Conservation (phyloP, 2,797 vertebrate species). For the Molossus molossus region DNA sequence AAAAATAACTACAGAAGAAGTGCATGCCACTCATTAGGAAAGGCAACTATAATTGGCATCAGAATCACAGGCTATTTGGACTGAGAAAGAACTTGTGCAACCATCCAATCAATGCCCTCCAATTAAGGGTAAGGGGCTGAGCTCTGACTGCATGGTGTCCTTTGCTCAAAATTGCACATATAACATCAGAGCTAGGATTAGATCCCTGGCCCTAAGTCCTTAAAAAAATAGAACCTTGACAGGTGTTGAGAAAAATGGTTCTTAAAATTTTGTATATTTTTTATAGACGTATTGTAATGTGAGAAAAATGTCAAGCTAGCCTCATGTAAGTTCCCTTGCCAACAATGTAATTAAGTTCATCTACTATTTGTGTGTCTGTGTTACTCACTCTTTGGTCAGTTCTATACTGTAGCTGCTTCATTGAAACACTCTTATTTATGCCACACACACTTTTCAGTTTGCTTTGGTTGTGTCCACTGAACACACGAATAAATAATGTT, state of each 20-base stretch:
- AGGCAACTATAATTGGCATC: background rate
- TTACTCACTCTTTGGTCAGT: background rate
- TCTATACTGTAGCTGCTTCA: background rate
- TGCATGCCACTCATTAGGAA: background rate
- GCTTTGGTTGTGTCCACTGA: background rate
- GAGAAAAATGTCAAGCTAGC: background rate
- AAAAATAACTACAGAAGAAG: background rate
- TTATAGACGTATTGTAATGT: background rate
- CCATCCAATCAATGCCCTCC: background rate
- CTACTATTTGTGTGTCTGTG: background rate
- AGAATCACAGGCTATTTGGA: background rate
- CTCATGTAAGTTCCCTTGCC: background rate
- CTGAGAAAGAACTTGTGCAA: background rate
- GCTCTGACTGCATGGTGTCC: background rate
- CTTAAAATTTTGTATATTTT: background rate
- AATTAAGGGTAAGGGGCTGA: background rate
- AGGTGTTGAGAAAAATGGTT: background rate
- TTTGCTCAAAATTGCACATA: slow-evolving; percentile 7
- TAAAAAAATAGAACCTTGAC: background rate
- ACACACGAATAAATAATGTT: background rate
- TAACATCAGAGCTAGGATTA: background rate
- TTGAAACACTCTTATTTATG: background rate
- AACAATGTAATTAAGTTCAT: background rate
- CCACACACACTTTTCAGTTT: background rate
- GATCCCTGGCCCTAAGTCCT: background rate